Percentiles rank a stretch among this genome's conserved stretches.
Evolutionary conservation across 2,888 invertebrate genomes (phyloP).

Genomic region (Malacosoma neustria): DNA sequence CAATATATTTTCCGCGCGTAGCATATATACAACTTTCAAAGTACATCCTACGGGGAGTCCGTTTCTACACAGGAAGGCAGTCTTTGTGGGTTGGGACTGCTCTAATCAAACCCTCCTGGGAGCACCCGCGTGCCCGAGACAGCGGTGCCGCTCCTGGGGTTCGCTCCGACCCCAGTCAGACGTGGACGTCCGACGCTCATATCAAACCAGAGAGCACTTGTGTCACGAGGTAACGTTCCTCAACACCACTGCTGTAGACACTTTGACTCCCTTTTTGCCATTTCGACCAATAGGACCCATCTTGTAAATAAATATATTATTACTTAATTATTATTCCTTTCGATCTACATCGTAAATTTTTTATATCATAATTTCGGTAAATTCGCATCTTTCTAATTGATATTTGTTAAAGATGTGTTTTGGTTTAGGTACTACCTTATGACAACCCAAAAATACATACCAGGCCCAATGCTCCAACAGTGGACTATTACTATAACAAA

Average conservation of each 20-base stretch:
- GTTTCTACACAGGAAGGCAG: slow-evolving; percentile 23
- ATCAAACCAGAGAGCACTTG: background rate
- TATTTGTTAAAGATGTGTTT: no score
- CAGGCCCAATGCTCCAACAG: no score
- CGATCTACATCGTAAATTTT: no score
- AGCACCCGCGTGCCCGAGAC: background rate
- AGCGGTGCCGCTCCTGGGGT: background rate
- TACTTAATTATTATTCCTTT: no score
- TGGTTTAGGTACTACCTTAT: no score
- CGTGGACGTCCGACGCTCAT: slow-evolving; percentile 11
- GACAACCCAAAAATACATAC: no score
- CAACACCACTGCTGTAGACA: slow-evolving; percentile 23
- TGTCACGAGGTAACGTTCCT: slow-evolving; percentile 15
- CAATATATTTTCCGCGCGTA: slow-evolving; percentile 10
- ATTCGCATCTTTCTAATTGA: no score
- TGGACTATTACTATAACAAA: no score
- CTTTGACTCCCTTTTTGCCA: slow-evolving; percentile 20
- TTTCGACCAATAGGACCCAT: no score
- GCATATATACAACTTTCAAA: slow-evolving; percentile 2
- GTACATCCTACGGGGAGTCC: slow-evolving; percentile 7
- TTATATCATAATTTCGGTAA: no score
- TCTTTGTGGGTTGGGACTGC: slow-evolving; percentile 6
- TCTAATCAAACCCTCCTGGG: background rate
- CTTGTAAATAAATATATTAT: no score
- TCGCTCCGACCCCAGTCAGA: slow-evolving; percentile 12